Percentiles rank a stretch among this genome's conserved stretches.
Evolutionary conservation across 2,113 vertebrate species (phyloP).

Genomic region (Cichladusa arquata): DNA sequence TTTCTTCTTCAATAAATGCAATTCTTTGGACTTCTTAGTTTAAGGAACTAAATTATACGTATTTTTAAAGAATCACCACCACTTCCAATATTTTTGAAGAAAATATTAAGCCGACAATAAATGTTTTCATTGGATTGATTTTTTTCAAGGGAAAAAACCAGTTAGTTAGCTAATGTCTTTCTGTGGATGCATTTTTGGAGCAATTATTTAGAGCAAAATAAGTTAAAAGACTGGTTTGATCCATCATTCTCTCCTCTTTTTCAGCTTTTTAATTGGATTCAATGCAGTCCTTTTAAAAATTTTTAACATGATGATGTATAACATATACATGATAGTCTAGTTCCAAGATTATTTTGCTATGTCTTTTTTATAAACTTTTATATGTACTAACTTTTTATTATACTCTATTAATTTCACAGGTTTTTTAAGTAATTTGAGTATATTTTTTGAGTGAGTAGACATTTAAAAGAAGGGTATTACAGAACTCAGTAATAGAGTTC

Average conservation of each 20-base stretch:
- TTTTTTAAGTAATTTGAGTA: background rate
- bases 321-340: background rate
- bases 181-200: background rate
- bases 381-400: background rate
- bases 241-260: background rate
- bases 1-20: background rate
- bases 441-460: background rate
- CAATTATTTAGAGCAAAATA: background rate
- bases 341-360: background rate
- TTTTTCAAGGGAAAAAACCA: background rate
- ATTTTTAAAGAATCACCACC: background rate
- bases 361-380: background rate
- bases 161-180: background rate
- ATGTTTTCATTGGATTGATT: background rate
- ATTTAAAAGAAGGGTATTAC: background rate
- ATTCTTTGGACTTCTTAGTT: background rate
- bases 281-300: background rate
- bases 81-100: background rate
- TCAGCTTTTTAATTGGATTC: background rate
- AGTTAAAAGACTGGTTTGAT: background rate
- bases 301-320: background rate
- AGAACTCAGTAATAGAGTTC: background rate
- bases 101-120: background rate
- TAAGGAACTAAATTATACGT: background rate
- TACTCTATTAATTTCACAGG: background rate